Percentiles rank a stretch among this genome's conserved stretches.
Evolutionary conservation across 1,140 invertebrate species (phyloP).

Genomic region (Hypothenemus hampei): DNA sequence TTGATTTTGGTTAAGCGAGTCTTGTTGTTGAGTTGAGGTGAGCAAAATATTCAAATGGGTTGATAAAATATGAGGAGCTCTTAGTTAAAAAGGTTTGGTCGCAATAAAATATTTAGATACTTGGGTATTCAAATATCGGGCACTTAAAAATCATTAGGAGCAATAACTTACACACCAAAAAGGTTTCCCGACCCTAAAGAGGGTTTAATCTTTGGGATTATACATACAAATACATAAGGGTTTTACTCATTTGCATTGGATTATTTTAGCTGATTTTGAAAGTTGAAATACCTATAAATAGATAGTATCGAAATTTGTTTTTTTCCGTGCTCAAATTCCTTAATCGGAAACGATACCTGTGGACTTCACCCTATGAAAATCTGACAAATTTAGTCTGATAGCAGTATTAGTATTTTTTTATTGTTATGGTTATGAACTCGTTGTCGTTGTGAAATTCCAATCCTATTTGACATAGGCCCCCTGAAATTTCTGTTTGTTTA

Average conservation of each 20-base stretch:
- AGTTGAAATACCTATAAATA: too few relatives aligned
- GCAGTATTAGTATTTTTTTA: conserved; percentile 6
- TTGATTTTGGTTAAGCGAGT: not conserved
- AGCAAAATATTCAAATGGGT: too few relatives aligned
- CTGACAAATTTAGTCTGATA: conserved; percentile 3
- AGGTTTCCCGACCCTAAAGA: conserved; percentile 1
- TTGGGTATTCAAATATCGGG: not conserved
- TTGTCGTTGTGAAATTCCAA: not conserved
- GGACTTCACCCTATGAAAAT: too few relatives aligned
- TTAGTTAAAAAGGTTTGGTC: too few relatives aligned
- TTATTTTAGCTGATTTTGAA: not conserved
- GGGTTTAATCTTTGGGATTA: conserved; percentile 6
- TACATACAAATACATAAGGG: not conserved
- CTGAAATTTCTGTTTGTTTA: not conserved
- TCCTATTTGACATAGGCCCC: not conserved
- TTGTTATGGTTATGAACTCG: not conserved
- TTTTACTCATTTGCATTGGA: conserved; percentile 1
- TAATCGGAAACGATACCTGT: not conserved
- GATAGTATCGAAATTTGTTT: too few relatives aligned
- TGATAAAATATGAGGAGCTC: too few relatives aligned
- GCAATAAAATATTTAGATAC: not conserved
- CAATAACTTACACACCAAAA: conserved; percentile 9
- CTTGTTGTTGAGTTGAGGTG: not conserved
- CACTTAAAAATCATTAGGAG: conserved; percentile 13
- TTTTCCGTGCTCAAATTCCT: too few relatives aligned